These are phyloP conservation scores for Exaiptasia diaphana DNA, from an alignment of 64 coral and sea anemone species.

Conservation along the genomic window DNA sequence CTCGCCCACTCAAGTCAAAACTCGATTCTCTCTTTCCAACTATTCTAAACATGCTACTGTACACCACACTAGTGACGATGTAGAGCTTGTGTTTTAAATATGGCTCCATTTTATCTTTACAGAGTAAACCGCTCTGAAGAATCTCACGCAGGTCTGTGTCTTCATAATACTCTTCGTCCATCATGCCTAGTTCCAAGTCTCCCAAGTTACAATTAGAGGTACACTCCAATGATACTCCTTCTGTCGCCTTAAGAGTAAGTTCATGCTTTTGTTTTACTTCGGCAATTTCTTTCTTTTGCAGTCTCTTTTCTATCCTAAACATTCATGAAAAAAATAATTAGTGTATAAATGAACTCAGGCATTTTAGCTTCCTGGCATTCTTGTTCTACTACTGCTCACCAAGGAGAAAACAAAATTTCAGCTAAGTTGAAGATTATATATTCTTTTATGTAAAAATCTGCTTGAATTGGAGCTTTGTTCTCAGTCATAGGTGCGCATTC, in stretches of 20 bases:
- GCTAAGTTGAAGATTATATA: no score
- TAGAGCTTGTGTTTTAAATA: constrained; percentile 2
- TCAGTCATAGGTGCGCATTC: no score
- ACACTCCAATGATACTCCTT: background rate
- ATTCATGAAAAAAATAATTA: no score
- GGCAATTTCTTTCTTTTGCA: constrained; percentile 28
- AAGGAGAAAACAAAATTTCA: no score
- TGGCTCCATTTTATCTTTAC: background rate
- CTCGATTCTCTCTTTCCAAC: constrained; percentile 6
- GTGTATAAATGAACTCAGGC: no score
- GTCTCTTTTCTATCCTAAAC: constrained; percentile 5
- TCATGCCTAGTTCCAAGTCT: constrained; percentile 31
- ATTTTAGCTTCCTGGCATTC: no score
- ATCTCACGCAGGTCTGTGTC: constrained; percentile 43
- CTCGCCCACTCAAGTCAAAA: background rate
- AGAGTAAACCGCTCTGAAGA: background rate
- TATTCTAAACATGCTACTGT: constrained; percentile 46
- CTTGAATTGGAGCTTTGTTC: no score
- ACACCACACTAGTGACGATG: constrained; percentile 37
- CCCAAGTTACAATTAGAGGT: background rate
- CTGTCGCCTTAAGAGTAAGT: background rate
- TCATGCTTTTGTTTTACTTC: constrained; percentile 12
- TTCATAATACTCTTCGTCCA: constrained; percentile 41
- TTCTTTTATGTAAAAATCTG: no score
- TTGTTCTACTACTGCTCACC: no score